Base-by-base conservation (phyloP, 1,140 invertebrate genomes). In the Drosophila bocki region DNA sequence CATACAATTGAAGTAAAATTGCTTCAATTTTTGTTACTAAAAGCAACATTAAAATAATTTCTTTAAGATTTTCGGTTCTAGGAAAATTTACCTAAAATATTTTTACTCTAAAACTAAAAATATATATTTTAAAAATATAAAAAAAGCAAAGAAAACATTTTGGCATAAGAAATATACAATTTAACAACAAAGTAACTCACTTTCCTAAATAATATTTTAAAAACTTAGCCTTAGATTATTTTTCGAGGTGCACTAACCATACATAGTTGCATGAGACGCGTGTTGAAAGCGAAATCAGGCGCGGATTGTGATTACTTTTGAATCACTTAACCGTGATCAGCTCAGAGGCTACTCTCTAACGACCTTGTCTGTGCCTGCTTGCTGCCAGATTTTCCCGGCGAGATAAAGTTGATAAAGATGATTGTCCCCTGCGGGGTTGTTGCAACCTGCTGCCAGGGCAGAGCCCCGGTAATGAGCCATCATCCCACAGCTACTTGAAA, bases 221-320 rank as follows among this genome's bases (percentile, higher is more conserved):
- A 29, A 17, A 17, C 15, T 12, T 2, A 12, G 26, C 9, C 9
- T 17, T 0, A 12, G 2, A 22, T 17, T 22, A 29, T 29, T 54
- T 54, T 19, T 54, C 9, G 0, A 22, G 37, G 51, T 54, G 51
- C 51, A 15, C 7, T 1, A 39, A 9, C 33, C 19, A 37, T 54
- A 54, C 53, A 37, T 54, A 54, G 78, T 87, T 88, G 83, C 83
- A 87, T 87, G 80, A 60, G 68, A 63, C 54, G 53, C 68, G 69
- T 62, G 81, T 75, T 81, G 81, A 84, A 90, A 88, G 85, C 85
- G 85, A 88, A 88, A 88, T 81, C 84, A 64, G 67, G 63, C 48
- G 42, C 60, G 62, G 65, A 80, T 71, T 69, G 69, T 71, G 65
- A 59, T 72, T 71, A 58, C 65, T 72, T 72, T 72, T 72, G 69